phyloP scores from a whole-genome alignment of 2,888 invertebrate genomes.

The Vanessa cardui region DNA sequence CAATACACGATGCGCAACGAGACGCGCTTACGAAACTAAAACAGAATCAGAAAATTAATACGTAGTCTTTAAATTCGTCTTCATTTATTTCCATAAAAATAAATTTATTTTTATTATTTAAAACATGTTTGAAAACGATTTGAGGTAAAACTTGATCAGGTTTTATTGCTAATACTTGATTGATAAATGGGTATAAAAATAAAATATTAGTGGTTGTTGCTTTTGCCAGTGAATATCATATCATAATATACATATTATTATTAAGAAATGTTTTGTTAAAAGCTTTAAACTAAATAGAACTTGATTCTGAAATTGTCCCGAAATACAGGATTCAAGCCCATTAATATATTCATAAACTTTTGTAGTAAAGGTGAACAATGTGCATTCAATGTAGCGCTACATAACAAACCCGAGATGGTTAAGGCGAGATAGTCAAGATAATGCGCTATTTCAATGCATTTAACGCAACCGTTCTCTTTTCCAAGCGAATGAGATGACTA shows the following conservation, averaged over 20 bases:
- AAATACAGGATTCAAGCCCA: background rate
- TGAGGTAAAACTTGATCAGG: too few relatives aligned
- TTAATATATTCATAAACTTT: conserved; percentile 5
- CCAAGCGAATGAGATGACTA: conserved; percentile 15
- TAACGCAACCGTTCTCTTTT: conserved; percentile 24
- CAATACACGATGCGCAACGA: conserved; percentile 93
- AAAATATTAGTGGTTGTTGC: too few relatives aligned
- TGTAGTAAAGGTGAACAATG: conserved; percentile 24
- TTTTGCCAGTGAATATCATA: too few relatives aligned
- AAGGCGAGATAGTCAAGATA: conserved; percentile 34
- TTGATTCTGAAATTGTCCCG: background rate
- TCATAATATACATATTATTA: too few relatives aligned
- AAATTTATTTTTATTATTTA: too few relatives aligned
- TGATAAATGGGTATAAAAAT: too few relatives aligned
- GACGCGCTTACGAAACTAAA: conserved; percentile 83
- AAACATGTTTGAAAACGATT: too few relatives aligned
- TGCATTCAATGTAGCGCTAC: conserved; percentile 28
- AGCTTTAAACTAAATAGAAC: background rate
- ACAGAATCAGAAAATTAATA: conserved; percentile 27
- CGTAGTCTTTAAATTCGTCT: background rate
- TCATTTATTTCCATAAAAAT: too few relatives aligned
- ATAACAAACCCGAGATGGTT: conserved; percentile 33
- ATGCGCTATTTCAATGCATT: conserved; percentile 42
- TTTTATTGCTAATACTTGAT: too few relatives aligned
- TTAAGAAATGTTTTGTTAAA: too few relatives aligned